These are phyloP conservation scores for Dasypogon diadema DNA, from an alignment of 2,888 invertebrate genomes.

Conservation along the genomic window DNA sequence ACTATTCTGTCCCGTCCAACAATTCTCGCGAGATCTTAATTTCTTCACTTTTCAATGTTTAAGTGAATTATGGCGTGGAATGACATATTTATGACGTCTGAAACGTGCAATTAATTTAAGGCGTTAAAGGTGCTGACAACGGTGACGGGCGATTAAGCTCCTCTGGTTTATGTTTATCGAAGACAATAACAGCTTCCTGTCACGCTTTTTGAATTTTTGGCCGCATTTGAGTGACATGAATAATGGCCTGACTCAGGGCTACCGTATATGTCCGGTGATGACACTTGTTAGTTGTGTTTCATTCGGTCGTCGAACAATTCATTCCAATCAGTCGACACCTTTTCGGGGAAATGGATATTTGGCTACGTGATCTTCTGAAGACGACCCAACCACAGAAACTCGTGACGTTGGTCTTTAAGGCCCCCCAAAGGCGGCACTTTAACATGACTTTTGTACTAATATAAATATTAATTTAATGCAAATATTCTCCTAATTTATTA, in stretches of 20 bases:
- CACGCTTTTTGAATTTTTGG: constrained; percentile 57
- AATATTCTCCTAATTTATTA: not conserved
- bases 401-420: no score
- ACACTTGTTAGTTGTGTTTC: constrained; percentile 48
- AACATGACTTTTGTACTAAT: constrained; percentile 35
- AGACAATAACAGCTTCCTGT: constrained; percentile 60
- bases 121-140: constrained; percentile 47
- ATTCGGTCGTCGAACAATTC: not conserved
- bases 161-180: constrained; percentile 37
- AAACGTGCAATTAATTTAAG: constrained; percentile 53
- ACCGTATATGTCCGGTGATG: constrained; percentile 43
- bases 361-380: constrained; percentile 24
- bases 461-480: constrained; percentile 20
- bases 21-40: not conserved
- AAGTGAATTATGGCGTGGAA: constrained; percentile 49
- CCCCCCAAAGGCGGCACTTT: constrained; percentile 5
- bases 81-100: constrained; percentile 56
- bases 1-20: no score
- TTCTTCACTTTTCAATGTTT: constrained; percentile 8
- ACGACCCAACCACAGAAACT: not conserved
- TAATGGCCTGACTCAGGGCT: constrained; percentile 48
- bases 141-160: constrained; percentile 40
- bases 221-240: constrained; percentile 45
- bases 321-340: constrained; percentile 34
- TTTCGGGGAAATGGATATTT: constrained; percentile 43